Percentiles rank a stretch among this genome's conserved stretches.
These are phyloP conservation scores for Protophormia terraenovae DNA, from an alignment of 2,888 invertebrate genomes.

Conservation along the genomic window DNA sequence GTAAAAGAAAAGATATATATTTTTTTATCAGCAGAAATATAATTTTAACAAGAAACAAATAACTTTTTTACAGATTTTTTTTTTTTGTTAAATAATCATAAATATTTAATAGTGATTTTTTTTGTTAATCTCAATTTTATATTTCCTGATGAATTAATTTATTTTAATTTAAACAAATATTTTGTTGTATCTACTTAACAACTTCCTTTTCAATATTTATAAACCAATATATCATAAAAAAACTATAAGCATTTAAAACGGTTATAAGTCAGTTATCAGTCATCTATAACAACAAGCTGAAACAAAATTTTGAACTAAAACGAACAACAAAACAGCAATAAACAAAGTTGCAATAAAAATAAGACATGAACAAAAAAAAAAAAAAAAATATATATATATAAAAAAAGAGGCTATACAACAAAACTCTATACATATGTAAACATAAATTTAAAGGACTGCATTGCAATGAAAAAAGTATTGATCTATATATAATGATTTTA, in stretches of 20 bases:
- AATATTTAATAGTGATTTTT: too few species aligned
- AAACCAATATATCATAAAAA: constrained; percentile 44
- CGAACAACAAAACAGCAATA: constrained; percentile 35
- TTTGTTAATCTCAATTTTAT: too few species aligned
- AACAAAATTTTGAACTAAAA: constrained; percentile 36
- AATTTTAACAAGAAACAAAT: too few species aligned
- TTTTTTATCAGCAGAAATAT: too few species aligned
- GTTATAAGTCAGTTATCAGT: constrained; percentile 58
- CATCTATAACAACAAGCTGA: constrained; percentile 53
- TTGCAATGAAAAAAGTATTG: neutral
- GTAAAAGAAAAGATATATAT: too few species aligned
- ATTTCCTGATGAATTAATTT: constrained; percentile 39
- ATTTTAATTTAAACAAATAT: neutral
- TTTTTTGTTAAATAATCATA: too few species aligned
- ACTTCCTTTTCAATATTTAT: constrained; percentile 48
- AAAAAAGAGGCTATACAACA: neutral
- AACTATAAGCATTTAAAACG: constrained; percentile 26
- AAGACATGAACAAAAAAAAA: constrained; percentile 20
- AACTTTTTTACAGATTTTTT: too few species aligned
- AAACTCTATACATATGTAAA: neutral
- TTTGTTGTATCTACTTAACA: neutral
- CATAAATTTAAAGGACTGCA: constrained; percentile 12
- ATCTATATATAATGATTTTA: too few species aligned
- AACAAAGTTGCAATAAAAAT: constrained; percentile 42
- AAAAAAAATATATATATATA: too few species aligned